Base-by-base conservation (phyloP, 2,888 invertebrate genomes). In the Hedya salicella region DNA sequence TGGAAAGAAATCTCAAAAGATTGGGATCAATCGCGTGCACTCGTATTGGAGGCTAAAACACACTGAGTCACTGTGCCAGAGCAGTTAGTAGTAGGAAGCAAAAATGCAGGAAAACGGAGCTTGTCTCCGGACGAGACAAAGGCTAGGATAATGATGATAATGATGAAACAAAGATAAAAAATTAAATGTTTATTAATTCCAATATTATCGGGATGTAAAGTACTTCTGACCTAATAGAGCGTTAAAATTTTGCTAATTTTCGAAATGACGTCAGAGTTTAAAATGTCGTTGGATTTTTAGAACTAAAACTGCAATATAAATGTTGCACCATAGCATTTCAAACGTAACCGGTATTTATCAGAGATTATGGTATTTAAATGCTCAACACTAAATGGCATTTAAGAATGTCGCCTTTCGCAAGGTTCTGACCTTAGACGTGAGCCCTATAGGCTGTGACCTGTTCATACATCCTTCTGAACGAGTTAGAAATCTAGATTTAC, bases 161-260 rank as follows among this genome's bases (percentile, higher is more conserved):
- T n/a, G n/a, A n/a, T n/a, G n/a, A n/a, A n/a, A n/a, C n/a, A n/a
- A n/a, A n/a, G n/a, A n/a, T n/a, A n/a, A n/a, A n/a, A n/a, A n/a
- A n/a, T n/a, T n/a, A n/a, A n/a, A n/a, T n/a, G n/a, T n/a, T n/a
- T n/a, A n/a, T n/a, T n/a, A n/a, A n/a, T n/a, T n/a, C n/a, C n/a
- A n/a, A n/a, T n/a, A n/a, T n/a, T n/a, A n/a, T n/a, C n/a, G n/a
- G 4, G 25, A 25, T 25, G 25, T 25, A 25, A 25, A 25, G 25
- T 25, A 25, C 4, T 25, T 4, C 4, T 6, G 25, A 25, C n/a
- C n/a, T 21, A 16, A 40, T 44, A 25, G 30, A 44, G 9, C 9
- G 17, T 32, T 19, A 42, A 57, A 25, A 57, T 57, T 57, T 14
- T 9, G 21, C 25, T 54, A 40, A 54, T 54, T 54, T 54, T 42